A percentile compares a stretch with the other conserved stretches of the same genome.
Evolutionary conservation across 2,797 vertebrate species (phyloP).

Genomic region (Tympanoctomys barrerae): DNA sequence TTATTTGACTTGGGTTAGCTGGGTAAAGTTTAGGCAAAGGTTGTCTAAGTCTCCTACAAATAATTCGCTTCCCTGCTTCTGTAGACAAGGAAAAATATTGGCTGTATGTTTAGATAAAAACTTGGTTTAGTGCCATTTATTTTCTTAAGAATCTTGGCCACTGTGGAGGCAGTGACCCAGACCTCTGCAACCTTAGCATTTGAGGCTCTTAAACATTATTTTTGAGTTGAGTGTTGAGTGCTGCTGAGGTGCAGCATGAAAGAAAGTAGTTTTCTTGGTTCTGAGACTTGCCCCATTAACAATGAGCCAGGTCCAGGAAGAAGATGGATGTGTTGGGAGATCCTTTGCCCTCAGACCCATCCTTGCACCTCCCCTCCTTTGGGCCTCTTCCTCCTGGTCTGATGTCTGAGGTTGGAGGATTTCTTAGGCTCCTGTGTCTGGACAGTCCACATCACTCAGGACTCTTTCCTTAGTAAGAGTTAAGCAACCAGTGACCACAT

Average conservation of each 20-base stretch:
- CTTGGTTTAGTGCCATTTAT: neutral
- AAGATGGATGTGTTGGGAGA: neutral
- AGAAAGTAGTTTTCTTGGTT: neutral
- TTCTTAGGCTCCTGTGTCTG: neutral
- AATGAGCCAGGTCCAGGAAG: neutral
- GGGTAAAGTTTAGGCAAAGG: conserved; percentile 48
- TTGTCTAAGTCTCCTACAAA: conserved; percentile 48
- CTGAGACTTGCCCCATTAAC: neutral
- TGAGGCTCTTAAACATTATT: neutral
- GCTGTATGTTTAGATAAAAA: conserved; percentile 44
- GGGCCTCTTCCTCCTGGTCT: neutral
- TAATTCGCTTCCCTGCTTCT: conserved; percentile 36
- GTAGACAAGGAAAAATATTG: conserved; percentile 61
- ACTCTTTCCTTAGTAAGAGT: neutral
- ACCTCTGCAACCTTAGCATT: neutral
- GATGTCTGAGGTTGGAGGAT: neutral
- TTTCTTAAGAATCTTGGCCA: conserved; percentile 23
- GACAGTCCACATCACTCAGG: neutral
- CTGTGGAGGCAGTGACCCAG: neutral
- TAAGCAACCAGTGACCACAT: conserved; percentile 15
- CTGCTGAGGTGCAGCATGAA: neutral
- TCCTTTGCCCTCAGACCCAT: neutral
- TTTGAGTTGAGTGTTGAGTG: neutral
- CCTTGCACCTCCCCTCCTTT: neutral
- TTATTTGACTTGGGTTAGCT: conserved; percentile 45